Percentiles rank a stretch among this genome's conserved stretches.
phyloP scores from a whole-genome alignment of 2,113 vertebrate species.

The Notarius quadriscutis region DNA sequence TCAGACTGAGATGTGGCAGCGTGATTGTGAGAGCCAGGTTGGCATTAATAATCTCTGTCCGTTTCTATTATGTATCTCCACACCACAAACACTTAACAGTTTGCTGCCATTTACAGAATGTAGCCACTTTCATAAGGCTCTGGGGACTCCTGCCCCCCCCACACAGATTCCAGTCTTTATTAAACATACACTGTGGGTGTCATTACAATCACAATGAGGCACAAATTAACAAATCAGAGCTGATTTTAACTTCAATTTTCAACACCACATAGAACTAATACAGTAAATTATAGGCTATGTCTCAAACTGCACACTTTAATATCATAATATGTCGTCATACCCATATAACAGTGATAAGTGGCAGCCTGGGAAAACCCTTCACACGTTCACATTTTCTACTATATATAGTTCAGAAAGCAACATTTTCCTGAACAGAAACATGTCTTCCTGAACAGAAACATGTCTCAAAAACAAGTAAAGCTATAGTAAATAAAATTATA shows the following conservation, averaged over 20 bases:
- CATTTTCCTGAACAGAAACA: neutral
- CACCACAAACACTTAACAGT: slow-evolving; percentile 4
- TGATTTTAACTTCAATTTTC: neutral
- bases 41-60: slow-evolving; percentile 40
- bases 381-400: neutral
- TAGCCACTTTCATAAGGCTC: slow-evolving; percentile 7
- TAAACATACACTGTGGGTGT: slow-evolving; percentile 6
- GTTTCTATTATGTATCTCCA: neutral
- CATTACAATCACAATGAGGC: slow-evolving; percentile 9
- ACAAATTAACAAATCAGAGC: slow-evolving; percentile 3
- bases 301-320: slow-evolving; percentile 6
- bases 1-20: slow-evolving; percentile 27
- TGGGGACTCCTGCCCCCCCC: neutral
- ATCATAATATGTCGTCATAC: neutral
- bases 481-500: neutral
- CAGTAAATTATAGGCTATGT: neutral
- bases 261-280: neutral
- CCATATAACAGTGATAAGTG: neutral
- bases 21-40: slow-evolving; percentile 42
- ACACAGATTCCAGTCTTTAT: neutral
- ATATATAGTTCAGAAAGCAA: neutral
- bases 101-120: slow-evolving; percentile 16
- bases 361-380: neutral
- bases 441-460: neutral
- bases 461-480: neutral